Conservation (phyloP, 1,140 invertebrate species). For the Drosophila persimilis region DNA sequence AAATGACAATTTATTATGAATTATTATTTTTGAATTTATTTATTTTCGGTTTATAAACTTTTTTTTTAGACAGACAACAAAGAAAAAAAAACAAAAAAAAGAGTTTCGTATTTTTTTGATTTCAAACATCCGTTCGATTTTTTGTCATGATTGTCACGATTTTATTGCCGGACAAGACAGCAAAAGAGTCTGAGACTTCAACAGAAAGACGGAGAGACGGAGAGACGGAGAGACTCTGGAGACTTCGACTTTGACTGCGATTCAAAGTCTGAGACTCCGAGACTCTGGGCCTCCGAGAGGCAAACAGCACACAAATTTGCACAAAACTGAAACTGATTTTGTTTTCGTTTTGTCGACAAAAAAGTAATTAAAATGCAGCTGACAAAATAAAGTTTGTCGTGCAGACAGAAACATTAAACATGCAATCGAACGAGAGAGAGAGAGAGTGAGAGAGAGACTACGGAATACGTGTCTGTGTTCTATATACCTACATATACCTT, state of each 20-base stretch:
- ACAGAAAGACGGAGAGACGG: constrained; percentile 27
- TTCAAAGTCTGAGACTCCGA: constrained; percentile 1
- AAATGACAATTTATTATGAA: constrained; percentile 75
- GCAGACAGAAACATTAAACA: neutral
- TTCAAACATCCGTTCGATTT: constrained; percentile 73
- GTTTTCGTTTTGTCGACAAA: constrained; percentile 17
- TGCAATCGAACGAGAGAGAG: too few relatives aligned
- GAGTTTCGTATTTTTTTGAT: constrained; percentile 61
- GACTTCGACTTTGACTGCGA: neutral
- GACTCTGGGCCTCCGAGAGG: neutral
- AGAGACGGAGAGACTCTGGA: neutral
- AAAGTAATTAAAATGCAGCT: constrained; percentile 73
- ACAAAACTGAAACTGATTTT: constrained; percentile 13
- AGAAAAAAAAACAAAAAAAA: constrained; percentile 50
- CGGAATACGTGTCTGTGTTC: too few relatives aligned
- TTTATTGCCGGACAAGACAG: constrained; percentile 60
- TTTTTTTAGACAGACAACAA: constrained; percentile 36
- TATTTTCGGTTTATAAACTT: constrained; percentile 30
- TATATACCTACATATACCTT: too few relatives aligned
- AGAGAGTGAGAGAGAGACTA: too few relatives aligned
- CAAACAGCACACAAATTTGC: constrained; percentile 17
- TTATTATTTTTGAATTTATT: constrained; percentile 44
- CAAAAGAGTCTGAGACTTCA: constrained; percentile 28
- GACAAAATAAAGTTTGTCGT: constrained; percentile 37
- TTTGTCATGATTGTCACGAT: constrained; percentile 79